These are phyloP conservation scores for Sebastes paucispinis DNA, from an alignment of 2,797 vertebrate species.

Conservation along the genomic window DNA sequence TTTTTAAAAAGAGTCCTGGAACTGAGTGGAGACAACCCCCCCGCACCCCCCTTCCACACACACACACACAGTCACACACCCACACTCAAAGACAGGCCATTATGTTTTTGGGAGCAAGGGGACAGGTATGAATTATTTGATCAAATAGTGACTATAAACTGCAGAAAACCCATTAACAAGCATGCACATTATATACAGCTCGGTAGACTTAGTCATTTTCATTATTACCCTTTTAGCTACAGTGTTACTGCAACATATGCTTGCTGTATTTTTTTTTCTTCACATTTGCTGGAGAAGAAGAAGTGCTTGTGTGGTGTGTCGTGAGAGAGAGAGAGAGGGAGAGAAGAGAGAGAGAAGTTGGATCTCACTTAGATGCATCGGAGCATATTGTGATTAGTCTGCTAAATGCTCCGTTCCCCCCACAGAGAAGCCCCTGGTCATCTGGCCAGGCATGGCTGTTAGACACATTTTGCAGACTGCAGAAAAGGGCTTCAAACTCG, in stretches of 20 bases:
- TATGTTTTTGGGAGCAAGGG: not conserved
- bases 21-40: not conserved
- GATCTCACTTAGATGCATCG: conserved; percentile 43
- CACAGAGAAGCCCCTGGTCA: conserved; percentile 47
- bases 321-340: not conserved
- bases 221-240: not conserved
- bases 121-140: not conserved
- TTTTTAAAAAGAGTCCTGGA: conserved; percentile 22
- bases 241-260: conserved; percentile 1
- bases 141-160: not conserved
- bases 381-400: conserved; percentile 66
- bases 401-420: conserved; percentile 56
- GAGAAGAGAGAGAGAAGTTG: conserved; percentile 29
- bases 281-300: conserved; percentile 11
- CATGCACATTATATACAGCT: not conserved
- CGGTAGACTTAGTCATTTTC: not conserved
- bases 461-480: conserved; percentile 53
- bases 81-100: not conserved
- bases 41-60: not conserved
- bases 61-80: not conserved
- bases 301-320: conserved; percentile 16
- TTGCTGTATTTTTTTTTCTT: not conserved
- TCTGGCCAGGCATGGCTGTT: conserved; percentile 46
- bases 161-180: not conserved
- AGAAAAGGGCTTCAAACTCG: conserved; percentile 42